These are phyloP conservation scores for Eumeta japonica DNA, from an alignment of 1,140 invertebrate genomes.

Conservation along the genomic window DNA sequence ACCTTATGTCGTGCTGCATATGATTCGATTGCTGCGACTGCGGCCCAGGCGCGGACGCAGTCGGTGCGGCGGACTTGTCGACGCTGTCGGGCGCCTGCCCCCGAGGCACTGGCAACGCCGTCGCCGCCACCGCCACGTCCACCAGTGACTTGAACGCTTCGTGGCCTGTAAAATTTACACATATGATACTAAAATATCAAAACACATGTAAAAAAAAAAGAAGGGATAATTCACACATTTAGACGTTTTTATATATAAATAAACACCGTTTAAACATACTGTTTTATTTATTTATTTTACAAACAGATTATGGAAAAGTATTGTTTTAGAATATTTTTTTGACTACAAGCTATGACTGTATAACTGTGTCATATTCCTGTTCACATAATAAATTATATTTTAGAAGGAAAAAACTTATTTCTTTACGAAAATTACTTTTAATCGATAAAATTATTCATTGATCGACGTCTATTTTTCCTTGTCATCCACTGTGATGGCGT, in stretches of 20 bases:
- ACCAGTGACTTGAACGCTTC: slow-evolving; percentile 84
- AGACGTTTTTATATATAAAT: too few relatives aligned
- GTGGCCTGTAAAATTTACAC: slow-evolving; percentile 59
- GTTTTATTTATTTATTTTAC: too few relatives aligned
- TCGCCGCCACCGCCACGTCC: slow-evolving; percentile 82
- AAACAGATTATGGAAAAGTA: slow-evolving; percentile 1
- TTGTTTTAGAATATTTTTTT: too few relatives aligned
- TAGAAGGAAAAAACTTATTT: too few relatives aligned
- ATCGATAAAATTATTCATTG: too few relatives aligned
- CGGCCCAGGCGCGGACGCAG: slow-evolving; percentile 16
- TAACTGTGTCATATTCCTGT: too few relatives aligned
- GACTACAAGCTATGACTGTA: too few relatives aligned
- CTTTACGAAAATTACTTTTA: too few relatives aligned
- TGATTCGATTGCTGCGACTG: slow-evolving; percentile 20
- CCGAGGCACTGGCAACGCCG: slow-evolving; percentile 77
- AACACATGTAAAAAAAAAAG: slow-evolving; percentile 4
- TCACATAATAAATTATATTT: too few relatives aligned
- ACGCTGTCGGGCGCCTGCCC: slow-evolving; percentile 29
- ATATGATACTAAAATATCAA: neutral
- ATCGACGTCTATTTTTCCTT: too few relatives aligned
- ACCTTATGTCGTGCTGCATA: slow-evolving; percentile 27
- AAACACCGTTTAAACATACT: neutral
- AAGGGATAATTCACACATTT: slow-evolving; percentile 1
- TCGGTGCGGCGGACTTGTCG: slow-evolving; percentile 28
- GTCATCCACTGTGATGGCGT: too few relatives aligned